Evolutionary conservation across 2,888 invertebrate species (phyloP), one percentile per base, ranked within the genome.

Genomic region (Amaurobius ferox): DNA sequence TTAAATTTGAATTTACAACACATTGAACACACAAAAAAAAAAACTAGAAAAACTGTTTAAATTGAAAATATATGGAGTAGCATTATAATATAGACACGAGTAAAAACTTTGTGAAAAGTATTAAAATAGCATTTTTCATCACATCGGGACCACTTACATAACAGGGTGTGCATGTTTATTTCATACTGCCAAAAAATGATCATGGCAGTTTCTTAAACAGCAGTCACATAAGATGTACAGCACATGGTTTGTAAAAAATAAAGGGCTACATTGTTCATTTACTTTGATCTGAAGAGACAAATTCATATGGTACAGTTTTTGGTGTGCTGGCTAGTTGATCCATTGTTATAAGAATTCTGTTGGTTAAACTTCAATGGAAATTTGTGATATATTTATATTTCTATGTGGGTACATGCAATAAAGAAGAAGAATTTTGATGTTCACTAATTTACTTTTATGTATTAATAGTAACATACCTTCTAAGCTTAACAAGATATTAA

Each of bases 301-400:
- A 81, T 81, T 74, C 73, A 81, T 61, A 81, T 83, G 81, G 81
- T 83, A 76, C 81, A 83, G 81, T 76, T 83, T 83, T 70, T 76
- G 76, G 81, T 83, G 81, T 83, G 81, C 76, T 32, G 74, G 40
- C 19, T 67, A 61, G 55, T 61, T 55, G 55, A 23, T 23, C 11
- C 23, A 5, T 23, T 19, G 5, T 55, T 55, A 44, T 13, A 44
- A 44, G 6, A 2, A 16, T 44, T 44, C 16, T 44, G 44, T 44
- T 44, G 6, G 44, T 16, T 44, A 44, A 44, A 16, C 16, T 2
- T 16, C 16, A 16, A 44, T 7, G n/a, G n/a, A n/a, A n/a, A n/a
- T n/a, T n/a, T n/a, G n/a, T n/a, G n/a, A n/a, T n/a, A n/a, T n/a
- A n/a, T n/a, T n/a, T n/a, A n/a, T n/a, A n/a, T n/a, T n/a, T n/a